Conservation (phyloP, 1,140 invertebrate species). For the Caenorhabditis brenneri region DNA sequence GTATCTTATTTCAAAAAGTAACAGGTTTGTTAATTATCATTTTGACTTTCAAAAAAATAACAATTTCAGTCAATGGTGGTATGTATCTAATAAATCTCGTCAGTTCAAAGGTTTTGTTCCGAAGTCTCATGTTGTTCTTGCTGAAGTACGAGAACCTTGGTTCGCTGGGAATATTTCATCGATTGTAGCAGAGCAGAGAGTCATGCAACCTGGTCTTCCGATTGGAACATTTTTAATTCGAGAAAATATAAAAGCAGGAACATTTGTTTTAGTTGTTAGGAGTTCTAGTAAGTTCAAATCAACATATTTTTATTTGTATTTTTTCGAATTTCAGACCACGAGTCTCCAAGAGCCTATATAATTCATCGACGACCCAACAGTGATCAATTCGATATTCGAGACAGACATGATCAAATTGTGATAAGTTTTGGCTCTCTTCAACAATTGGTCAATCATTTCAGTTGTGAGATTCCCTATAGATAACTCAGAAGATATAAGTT, state of each 20-base stretch:
- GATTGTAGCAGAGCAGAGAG: conserved; percentile 3
- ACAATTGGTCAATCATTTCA: conserved; percentile 15
- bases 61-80: conserved; percentile 13
- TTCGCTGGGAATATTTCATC: conserved; percentile 26
- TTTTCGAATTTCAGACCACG: not conserved
- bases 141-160: not conserved
- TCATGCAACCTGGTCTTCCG: conserved; percentile 13
- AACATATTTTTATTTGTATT: not conserved
- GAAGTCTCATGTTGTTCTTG: conserved; percentile 11
- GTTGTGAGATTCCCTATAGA: not conserved
- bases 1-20: not conserved
- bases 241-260: conserved; percentile 2
- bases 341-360: not conserved
- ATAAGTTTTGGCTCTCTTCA: not conserved
- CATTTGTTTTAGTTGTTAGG: conserved; percentile 9
- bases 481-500: not conserved
- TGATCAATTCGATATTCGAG: conserved; percentile 1
- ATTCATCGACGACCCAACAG: not conserved
- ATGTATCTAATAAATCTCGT: not conserved
- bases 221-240: conserved; percentile 23
- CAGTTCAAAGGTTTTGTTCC: conserved; percentile 16
- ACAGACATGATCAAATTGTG: not conserved
- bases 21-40: no score
- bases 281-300: not conserved
- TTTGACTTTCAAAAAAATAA: no score